Conservation (phyloP, 2,888 invertebrate species). For the Acanthacorydalis orientalis region DNA sequence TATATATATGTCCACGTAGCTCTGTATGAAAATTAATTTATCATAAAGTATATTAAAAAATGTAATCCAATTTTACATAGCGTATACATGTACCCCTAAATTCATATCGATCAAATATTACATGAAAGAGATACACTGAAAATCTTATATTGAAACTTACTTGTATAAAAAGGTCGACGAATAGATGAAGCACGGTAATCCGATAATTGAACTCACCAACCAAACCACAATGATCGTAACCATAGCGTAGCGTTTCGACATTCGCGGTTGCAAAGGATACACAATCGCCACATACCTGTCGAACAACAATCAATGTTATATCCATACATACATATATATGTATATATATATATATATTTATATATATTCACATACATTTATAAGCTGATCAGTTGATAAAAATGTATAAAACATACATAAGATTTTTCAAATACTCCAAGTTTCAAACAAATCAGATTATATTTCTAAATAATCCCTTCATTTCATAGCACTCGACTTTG, state of each 20-base stretch:
- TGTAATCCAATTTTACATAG: no score
- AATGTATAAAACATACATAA: not conserved
- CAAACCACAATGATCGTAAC: conserved; percentile 65
- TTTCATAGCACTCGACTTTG: no score
- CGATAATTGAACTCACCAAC: conserved; percentile 60
- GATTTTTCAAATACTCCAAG: no score
- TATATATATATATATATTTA: not conserved
- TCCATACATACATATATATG: not conserved
- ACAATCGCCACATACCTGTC: conserved; percentile 84
- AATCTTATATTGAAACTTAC: conserved; percentile 30
- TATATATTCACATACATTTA: not conserved
- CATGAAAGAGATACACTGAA: no score
- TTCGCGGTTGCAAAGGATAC: conserved; percentile 68
- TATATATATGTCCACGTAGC: no score
- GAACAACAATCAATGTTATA: not conserved
- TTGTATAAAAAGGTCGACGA: conserved; percentile 61
- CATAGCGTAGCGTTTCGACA: conserved; percentile 65
- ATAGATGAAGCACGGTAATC: conserved; percentile 66
- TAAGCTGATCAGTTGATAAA: not conserved
- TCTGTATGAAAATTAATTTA: no score
- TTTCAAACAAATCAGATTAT: no score
- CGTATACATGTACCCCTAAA: no score
- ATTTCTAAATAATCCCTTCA: no score
- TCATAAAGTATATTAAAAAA: no score
- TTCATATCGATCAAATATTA: no score